These are phyloP conservation scores for Macrosiphum euphorbiae DNA, from an alignment of 2,888 invertebrate genomes.

Conservation along the genomic window DNA sequence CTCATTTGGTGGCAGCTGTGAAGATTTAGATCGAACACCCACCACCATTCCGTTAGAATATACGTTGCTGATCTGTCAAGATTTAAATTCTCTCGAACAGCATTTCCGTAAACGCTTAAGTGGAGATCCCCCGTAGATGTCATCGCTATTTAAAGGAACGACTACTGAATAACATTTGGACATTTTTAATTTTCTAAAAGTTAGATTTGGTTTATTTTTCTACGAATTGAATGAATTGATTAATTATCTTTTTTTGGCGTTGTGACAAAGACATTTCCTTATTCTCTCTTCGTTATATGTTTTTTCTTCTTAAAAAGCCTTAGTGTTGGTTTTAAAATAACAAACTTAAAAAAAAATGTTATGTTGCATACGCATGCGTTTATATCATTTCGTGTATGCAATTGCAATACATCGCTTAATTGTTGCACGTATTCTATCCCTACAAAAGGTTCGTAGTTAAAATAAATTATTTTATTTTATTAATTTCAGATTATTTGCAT, in stretches of 20 bases:
- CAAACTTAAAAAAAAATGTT: neutral
- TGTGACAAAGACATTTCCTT: constrained; percentile 18
- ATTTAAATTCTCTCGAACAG: constrained; percentile 16
- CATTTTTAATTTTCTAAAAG: constrained; percentile 26
- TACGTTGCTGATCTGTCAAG: neutral
- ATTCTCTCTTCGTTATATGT: neutral
- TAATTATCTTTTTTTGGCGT: constrained; percentile 39
- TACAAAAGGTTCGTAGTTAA: neutral
- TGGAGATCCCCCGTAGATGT: neutral
- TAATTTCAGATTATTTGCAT: neutral
- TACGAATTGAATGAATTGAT: constrained; percentile 3
- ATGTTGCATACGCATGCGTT: neutral
- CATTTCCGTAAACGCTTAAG: neutral
- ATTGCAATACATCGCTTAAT: neutral
- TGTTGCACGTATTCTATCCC: neutral
- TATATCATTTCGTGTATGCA: neutral
- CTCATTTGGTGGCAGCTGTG: neutral
- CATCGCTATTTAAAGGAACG: constrained; percentile 27
- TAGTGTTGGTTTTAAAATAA: neutral
- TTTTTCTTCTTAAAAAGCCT: neutral
- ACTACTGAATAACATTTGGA: constrained; percentile 8
- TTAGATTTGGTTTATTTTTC: constrained; percentile 7
- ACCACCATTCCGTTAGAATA: neutral
- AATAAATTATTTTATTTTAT: neutral
- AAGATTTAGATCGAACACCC: neutral